phyloP scores from a whole-genome alignment of 2,888 invertebrate genomes.

The Geotrupes spiniger region DNA sequence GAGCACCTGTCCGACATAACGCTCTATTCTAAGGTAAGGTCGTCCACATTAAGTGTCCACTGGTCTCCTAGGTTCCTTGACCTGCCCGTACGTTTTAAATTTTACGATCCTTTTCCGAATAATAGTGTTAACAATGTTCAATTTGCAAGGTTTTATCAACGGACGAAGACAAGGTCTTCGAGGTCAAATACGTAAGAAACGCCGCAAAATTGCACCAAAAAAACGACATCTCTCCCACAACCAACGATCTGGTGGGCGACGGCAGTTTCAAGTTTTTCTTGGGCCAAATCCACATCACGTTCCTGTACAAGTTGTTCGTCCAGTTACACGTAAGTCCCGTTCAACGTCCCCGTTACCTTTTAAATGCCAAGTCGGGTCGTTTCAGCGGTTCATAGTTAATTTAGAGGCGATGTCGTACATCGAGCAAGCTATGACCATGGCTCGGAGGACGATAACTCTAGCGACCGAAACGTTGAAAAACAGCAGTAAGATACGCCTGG shows the following conservation, averaged over 20 bases:
- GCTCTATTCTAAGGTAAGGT: conserved; percentile 67
- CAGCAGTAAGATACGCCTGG: conserved; percentile 44
- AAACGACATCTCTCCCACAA: conserved; percentile 52
- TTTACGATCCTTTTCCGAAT: too few species aligned
- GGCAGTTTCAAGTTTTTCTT: conserved; percentile 68
- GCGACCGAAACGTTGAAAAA: conserved; percentile 45
- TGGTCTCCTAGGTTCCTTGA: neutral
- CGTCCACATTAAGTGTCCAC: conserved; percentile 11
- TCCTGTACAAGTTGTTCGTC: conserved; percentile 63
- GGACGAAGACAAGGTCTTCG: conserved; percentile 77
- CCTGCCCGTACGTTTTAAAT: neutral
- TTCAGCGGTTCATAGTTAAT: conserved; percentile 45
- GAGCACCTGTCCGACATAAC: conserved; percentile 74
- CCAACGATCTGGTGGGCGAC: conserved; percentile 59
- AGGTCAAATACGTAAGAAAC: conserved; percentile 73
- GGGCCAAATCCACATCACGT: conserved; percentile 69
- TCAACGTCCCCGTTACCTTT: neutral
- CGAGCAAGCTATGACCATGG: conserved; percentile 29
- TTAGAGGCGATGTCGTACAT: conserved; percentile 42
- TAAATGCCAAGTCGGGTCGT: conserved; percentile 9
- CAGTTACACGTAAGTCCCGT: conserved; percentile 59
- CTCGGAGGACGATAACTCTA: conserved; percentile 31
- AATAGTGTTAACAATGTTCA: too few species aligned
- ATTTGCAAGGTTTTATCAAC: conserved; percentile 63
- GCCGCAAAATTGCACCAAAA: conserved; percentile 57